Base-by-base conservation (phyloP, 1,140 invertebrate genomes). In the Nephotettix cincticeps region DNA sequence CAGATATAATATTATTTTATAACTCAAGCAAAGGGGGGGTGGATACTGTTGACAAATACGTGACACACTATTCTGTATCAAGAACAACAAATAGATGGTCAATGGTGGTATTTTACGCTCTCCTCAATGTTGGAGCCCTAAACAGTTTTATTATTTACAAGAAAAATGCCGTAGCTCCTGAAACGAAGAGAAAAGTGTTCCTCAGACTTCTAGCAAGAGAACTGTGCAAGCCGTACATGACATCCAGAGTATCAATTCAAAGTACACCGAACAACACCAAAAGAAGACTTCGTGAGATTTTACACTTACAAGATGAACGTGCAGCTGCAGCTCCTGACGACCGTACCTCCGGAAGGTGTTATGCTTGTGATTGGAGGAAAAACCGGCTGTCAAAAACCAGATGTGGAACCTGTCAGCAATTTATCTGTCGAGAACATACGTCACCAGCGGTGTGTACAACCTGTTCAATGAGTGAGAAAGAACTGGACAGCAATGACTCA, bases 1-100 rank as follows among this genome's bases (percentile, higher is more conserved):
- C 75, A 19, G 77, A 76, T 27, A 76, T 80, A 4, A 66, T 80
- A 4, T 78, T 71, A 65, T 78, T 77, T 76, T 79, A 78, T 70
- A 78, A 80, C 70, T 47, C 54, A 17, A 80, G 77, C 36, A 80
- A 79, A 70, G 64, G 58, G 30, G 76, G 78, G 0, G 78, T 80
- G 11, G 78, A 79, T 78, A 61, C 68, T n/a, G 73, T 79, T 69
- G 76, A 82, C 54, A 47, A 79, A 66, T 45, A 78, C 19, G 75
- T 76, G 21, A 72, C 68, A 1, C 77, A 27, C n/a, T 80, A 78
- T 70, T 75, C 72, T 61, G 74, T 77, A 19, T 70, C 73, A 23
- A 77, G 79, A 68, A 71, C 73, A 40, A 76, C 74, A 28, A 73
- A 76, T 23, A 71, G 77, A 63, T 81, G 80, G 80, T 77, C 79